A percentile compares a stretch with the other conserved stretches of the same genome.
Conservation (phyloP, 2,113 vertebrate species). For the Pelobates fuscus region DNA sequence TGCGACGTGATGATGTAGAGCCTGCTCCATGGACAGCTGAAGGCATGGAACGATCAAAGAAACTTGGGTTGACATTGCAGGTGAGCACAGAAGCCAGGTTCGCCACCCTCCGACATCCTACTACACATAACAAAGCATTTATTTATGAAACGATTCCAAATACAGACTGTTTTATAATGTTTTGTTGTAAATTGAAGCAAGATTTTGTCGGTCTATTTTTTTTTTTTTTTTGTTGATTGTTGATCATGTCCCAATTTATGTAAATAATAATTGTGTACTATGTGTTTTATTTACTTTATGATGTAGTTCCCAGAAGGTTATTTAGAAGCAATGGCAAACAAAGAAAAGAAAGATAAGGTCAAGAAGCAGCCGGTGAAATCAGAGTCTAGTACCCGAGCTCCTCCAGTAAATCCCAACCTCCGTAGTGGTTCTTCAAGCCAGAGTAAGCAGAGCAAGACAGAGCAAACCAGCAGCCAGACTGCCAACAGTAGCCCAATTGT, state of each 20-base stretch:
- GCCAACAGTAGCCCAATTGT: constrained; percentile 53
- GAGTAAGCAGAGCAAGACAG: constrained; percentile 58
- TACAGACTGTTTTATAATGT: no score
- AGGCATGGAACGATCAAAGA: constrained; percentile 88
- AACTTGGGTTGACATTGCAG: constrained; percentile 89
- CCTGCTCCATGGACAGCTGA: constrained; percentile 96
- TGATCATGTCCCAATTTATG: no score
- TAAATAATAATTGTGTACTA: background rate
- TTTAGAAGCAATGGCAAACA: constrained; percentile 91
- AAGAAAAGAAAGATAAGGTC: constrained; percentile 84
- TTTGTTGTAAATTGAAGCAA: no score
- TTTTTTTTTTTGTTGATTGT: background rate
- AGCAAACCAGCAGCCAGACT: constrained; percentile 47
- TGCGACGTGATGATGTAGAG: constrained; percentile 93
- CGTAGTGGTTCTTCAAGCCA: constrained; percentile 27
- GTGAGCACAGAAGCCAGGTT: constrained; percentile 68
- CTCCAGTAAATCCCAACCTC: constrained; percentile 20
- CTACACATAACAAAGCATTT: no score
- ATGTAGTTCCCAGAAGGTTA: constrained; percentile 94
- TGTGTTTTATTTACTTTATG: background rate
- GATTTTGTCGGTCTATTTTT: no score
- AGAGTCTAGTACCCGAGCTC: constrained; percentile 56
- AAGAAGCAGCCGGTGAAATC: constrained; percentile 76
- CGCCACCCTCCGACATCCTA: no score
- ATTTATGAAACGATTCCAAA: no score